Evolutionary conservation across 1,140 invertebrate species (phyloP).

Genomic region (Drosophila busckii): DNA sequence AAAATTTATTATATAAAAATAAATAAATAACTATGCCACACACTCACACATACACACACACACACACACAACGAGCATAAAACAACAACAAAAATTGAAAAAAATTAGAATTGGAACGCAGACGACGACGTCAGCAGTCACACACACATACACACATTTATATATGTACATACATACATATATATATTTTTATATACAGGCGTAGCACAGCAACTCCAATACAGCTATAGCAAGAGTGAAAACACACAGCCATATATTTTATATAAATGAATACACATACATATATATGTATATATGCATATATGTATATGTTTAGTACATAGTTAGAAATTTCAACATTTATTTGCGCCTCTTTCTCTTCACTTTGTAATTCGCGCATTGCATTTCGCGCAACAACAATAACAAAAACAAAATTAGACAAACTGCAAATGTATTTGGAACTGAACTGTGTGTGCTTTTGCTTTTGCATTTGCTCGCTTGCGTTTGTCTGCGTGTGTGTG

Average conservation of each 20-base stretch:
- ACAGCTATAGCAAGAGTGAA: not conserved
- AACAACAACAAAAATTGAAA: slow-evolving; percentile 26
- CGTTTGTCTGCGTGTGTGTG: too few relatives aligned
- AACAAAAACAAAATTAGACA: too few relatives aligned
- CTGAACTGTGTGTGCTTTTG: too few relatives aligned
- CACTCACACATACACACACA: not conserved
- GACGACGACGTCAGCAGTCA: slow-evolving; percentile 30
- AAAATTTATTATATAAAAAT: slow-evolving; percentile 1
- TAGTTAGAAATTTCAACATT: slow-evolving; percentile 39
- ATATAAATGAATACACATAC: not conserved
- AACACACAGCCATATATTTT: too few relatives aligned
- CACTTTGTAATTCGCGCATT: slow-evolving; percentile 29
- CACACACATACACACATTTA: slow-evolving; percentile 16
- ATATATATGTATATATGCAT: not conserved
- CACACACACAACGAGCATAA: slow-evolving; percentile 21
- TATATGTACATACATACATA: slow-evolving; percentile 1
- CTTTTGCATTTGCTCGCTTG: too few relatives aligned
- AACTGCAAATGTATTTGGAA: too few relatives aligned
- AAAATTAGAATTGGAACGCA: slow-evolving; percentile 46
- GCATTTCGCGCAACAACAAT: too few relatives aligned
- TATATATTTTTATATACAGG: slow-evolving; percentile 4
- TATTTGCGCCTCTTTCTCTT: slow-evolving; percentile 32
- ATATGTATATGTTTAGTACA: slow-evolving; percentile 12
- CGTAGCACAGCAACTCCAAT: not conserved
- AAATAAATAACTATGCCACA: too few relatives aligned